Evolutionary conservation across 2,888 invertebrate genomes (phyloP).

Genomic region (Callinectes sapidus): DNA sequence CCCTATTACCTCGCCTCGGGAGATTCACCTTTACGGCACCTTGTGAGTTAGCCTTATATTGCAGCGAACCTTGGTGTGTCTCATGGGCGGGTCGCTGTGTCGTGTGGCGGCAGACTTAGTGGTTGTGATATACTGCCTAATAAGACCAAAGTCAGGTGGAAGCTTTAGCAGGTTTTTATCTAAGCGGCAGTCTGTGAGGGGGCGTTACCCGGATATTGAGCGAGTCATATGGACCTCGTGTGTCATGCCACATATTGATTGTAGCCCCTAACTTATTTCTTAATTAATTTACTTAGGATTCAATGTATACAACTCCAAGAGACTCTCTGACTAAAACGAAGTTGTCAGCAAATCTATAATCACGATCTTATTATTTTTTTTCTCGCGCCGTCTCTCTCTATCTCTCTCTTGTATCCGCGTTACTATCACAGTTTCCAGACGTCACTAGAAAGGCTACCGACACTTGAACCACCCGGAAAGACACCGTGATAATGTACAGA

Average conservation of each 20-base stretch:
- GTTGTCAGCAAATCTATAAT: not conserved
- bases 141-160: not conserved
- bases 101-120: conserved; percentile 20
- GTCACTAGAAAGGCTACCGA: conserved; percentile 4
- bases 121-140: not conserved
- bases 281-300: not conserved
- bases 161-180: conserved; percentile 3
- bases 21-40: not conserved
- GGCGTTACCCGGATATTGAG: conserved; percentile 3
- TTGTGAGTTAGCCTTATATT: not conserved
- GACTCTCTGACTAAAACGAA: not conserved
- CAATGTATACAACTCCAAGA: not conserved
- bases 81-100: not conserved
- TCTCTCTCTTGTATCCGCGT: not conserved
- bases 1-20: conserved; percentile 11
- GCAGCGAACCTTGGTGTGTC: not conserved
- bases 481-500: not conserved
- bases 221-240: conserved; percentile 1
- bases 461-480: not conserved
- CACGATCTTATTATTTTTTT: not conserved
- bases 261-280: not conserved
- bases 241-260: not conserved
- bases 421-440: conserved; percentile 48
- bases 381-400: not conserved
- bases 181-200: not conserved